phyloP scores from a whole-genome alignment of 1,140 invertebrate genomes.

The Chelonus insularis region DNA sequence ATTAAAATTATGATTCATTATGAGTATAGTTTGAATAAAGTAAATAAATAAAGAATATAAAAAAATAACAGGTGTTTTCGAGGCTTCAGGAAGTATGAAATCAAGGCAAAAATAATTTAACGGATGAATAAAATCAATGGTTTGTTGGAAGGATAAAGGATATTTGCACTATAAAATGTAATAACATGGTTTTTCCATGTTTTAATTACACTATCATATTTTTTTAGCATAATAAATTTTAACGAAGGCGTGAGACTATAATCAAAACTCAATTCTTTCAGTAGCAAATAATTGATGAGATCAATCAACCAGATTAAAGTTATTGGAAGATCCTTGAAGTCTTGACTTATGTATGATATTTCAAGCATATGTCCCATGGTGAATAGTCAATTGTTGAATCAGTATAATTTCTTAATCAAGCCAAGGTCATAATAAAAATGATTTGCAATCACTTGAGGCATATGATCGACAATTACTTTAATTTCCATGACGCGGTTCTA shows the following conservation, averaged over 20 bases:
- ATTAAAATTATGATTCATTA: too few species aligned
- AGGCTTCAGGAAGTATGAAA: slow-evolving; percentile 12
- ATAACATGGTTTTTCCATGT: not conserved
- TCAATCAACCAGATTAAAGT: not conserved
- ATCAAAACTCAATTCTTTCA: too few species aligned
- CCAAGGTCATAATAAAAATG: slow-evolving; percentile 2
- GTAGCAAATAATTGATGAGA: not conserved
- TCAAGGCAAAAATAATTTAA: slow-evolving; percentile 21
- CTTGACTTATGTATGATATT: slow-evolving; percentile 9
- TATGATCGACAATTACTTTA: slow-evolving; percentile 8
- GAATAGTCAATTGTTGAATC: slow-evolving; percentile 7
- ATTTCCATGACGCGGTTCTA: not conserved
- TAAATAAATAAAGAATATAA: not conserved
- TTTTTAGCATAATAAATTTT: too few species aligned
- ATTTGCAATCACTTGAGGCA: slow-evolving; percentile 2
- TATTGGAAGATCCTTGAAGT: slow-evolving; percentile 2
- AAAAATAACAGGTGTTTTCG: not conserved
- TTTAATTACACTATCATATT: not conserved
- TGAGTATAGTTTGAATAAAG: not conserved
- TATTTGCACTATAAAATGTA: not conserved
- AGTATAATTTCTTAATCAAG: slow-evolving; percentile 1
- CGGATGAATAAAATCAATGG: slow-evolving; percentile 11
- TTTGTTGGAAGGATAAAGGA: not conserved
- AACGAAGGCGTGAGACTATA: too few species aligned
- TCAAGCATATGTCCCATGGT: slow-evolving; percentile 11